phyloP scores from a whole-genome alignment of 2,113 vertebrate genomes.

The Leptodactylus fuscus region DNA sequence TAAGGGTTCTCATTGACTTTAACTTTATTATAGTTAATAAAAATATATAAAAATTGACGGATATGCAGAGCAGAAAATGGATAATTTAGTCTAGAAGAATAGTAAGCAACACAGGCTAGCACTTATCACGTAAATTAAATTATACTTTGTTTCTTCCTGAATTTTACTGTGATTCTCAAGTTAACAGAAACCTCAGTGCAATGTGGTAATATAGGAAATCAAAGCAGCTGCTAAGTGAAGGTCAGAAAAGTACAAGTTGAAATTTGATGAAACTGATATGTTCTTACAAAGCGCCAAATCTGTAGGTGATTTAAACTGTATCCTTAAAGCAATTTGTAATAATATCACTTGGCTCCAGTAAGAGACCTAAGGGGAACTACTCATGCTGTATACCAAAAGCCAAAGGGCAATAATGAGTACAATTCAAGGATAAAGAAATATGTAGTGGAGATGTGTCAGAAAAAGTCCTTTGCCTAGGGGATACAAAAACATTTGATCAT shows the following conservation, averaged over 20 bases:
- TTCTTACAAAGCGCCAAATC: conserved; percentile 17
- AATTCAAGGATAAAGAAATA: background rate
- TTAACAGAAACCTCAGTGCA: background rate
- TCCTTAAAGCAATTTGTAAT: conserved; percentile 37
- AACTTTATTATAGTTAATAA: too few species aligned
- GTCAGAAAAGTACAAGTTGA: conserved; percentile 21
- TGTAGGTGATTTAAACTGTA: conserved; percentile 32
- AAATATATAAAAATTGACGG: too few species aligned
- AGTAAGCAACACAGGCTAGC: background rate
- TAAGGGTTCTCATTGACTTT: too few species aligned
- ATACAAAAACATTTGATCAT: background rate
- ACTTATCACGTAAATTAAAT: background rate
- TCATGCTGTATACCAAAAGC: conserved; percentile 5
- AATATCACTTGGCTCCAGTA: conserved; percentile 30
- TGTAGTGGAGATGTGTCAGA: background rate
- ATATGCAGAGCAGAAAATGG: background rate
- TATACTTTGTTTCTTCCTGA: background rate
- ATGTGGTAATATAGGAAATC: background rate
- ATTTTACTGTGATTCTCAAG: background rate
- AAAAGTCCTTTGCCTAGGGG: background rate
- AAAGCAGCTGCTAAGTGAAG: conserved; percentile 23
- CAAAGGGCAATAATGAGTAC: conserved; percentile 5
- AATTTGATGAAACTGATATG: conserved; percentile 34
- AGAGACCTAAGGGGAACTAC: conserved; percentile 26
- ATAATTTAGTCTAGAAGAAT: background rate